phyloP scores from a whole-genome alignment of 2,113 vertebrate species.

The Rhinoptilus africanus region DNA sequence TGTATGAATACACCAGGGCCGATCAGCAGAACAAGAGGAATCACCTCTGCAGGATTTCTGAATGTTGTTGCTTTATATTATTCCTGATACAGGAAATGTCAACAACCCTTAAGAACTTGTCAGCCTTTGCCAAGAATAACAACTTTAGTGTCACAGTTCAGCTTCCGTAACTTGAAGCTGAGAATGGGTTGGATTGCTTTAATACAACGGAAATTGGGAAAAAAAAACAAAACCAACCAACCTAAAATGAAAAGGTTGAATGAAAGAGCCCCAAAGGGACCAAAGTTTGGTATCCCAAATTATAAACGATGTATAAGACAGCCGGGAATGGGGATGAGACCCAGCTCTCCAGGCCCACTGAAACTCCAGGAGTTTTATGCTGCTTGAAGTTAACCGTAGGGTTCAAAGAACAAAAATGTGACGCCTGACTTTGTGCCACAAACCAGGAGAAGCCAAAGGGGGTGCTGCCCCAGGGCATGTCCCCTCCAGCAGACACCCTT shows the following conservation, averaged over 20 bases:
- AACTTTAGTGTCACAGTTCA: background rate
- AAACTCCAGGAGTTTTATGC: background rate
- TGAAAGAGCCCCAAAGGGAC: background rate
- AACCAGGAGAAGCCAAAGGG: background rate
- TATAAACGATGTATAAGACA: accelerated
- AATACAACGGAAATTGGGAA: background rate
- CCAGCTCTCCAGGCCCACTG: accelerated
- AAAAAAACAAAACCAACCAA: background rate
- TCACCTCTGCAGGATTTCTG: background rate
- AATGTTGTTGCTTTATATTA: no score
- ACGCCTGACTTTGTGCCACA: background rate
- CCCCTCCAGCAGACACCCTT: background rate
- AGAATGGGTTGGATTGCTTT: no score
- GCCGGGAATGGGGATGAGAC: background rate
- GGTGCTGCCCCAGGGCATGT: background rate
- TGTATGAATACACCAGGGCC: accelerated
- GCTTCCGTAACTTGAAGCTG: background rate
- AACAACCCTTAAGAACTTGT: background rate
- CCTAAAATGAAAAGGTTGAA: background rate
- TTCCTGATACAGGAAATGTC: background rate
- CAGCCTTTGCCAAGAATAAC: background rate
- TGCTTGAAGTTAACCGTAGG: background rate
- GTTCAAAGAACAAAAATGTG: background rate
- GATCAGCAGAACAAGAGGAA: background rate
- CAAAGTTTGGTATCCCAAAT: background rate